phyloP scores from a whole-genome alignment of 2,888 invertebrate genomes.

The Trisateles emortualis region DNA sequence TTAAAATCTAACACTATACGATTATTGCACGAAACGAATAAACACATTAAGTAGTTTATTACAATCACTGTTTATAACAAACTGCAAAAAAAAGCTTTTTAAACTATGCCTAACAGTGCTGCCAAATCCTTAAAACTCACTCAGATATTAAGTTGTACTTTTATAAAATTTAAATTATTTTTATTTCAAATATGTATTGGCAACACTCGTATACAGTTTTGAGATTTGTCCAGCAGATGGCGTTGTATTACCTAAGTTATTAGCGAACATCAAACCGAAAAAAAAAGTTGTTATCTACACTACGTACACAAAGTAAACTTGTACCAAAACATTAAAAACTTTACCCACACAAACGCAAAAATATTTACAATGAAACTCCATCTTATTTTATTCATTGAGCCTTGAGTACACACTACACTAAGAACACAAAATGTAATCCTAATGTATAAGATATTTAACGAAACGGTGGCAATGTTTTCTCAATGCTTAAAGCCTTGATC shows the following conservation, averaged over 20 bases:
- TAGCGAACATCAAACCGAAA: constrained; percentile 57
- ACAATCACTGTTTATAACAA: constrained; percentile 32
- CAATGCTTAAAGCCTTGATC: too few relatives aligned
- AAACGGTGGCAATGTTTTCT: too few relatives aligned
- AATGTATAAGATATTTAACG: too few relatives aligned
- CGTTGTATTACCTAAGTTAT: constrained; percentile 44
- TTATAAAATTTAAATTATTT: constrained; percentile 17
- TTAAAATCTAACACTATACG: constrained; percentile 42
- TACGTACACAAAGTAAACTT: constrained; percentile 46
- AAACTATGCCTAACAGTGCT: constrained; percentile 19
- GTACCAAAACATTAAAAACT: constrained; percentile 41
- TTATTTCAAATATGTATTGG: constrained; percentile 12
- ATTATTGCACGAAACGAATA: constrained; percentile 58
- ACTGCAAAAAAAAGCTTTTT: constrained; percentile 31
- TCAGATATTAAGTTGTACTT: constrained; percentile 38
- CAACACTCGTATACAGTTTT: constrained; percentile 42
- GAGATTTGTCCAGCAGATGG: constrained; percentile 45
- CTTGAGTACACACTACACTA: too few relatives aligned
- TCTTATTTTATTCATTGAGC: constrained; percentile 2
- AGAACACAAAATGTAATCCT: too few relatives aligned
- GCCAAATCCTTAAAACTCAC: constrained; percentile 24
- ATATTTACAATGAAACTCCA: constrained; percentile 46
- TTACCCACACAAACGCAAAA: constrained; percentile 54
- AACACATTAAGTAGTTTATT: constrained; percentile 41
- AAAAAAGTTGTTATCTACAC: constrained; percentile 43